phyloP scores from a whole-genome alignment of 2,888 invertebrate genomes.

The Eugnorisma glareosa region DNA sequence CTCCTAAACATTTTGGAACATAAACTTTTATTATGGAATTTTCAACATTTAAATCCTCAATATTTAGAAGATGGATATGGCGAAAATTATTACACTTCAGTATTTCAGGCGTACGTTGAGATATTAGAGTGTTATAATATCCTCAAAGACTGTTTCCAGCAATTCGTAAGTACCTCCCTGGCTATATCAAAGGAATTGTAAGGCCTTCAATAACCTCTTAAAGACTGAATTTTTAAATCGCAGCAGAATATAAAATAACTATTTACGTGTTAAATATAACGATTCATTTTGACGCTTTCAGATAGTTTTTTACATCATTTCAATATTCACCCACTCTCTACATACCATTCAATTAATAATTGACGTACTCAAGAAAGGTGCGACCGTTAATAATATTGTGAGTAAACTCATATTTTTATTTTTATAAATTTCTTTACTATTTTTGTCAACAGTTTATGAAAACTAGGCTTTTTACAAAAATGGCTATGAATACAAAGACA shows the following conservation, averaged over 20 bases:
- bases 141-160: slow-evolving; percentile 30
- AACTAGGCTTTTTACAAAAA: not conserved
- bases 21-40: slow-evolving; percentile 39
- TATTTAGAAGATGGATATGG: not conserved
- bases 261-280: not conserved
- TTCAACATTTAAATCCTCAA: not conserved
- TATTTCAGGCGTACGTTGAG: slow-evolving; percentile 31
- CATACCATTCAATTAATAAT: slow-evolving; percentile 17
- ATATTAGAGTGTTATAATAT: slow-evolving; percentile 39
- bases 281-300: slow-evolving; percentile 12
- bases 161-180: slow-evolving; percentile 28
- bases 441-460: too few relatives aligned
- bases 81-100: not conserved
- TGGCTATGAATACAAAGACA: too few relatives aligned
- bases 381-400: not conserved
- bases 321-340: slow-evolving; percentile 20
- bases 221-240: not conserved
- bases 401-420: not conserved
- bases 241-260: not conserved
- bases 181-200: not conserved
- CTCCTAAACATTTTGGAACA: slow-evolving; percentile 24
- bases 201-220: not conserved
- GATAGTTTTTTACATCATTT: slow-evolving; percentile 30
- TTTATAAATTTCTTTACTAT: too few relatives aligned
- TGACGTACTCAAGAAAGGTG: not conserved